Base-by-base conservation (phyloP, 2,113 vertebrate genomes). In the Eonycteris spelaea region DNA sequence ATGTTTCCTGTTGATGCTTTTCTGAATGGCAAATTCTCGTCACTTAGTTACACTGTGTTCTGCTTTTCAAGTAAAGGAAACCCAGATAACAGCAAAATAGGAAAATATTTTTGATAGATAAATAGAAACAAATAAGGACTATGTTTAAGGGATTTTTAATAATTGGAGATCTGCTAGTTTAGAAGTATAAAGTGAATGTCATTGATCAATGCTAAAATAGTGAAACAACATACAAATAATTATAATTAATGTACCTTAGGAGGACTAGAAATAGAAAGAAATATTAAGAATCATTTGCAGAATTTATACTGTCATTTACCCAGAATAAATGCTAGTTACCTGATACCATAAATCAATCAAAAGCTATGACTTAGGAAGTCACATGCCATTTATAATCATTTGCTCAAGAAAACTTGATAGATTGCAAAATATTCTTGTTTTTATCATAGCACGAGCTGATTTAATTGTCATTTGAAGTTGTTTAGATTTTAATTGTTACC, bases 1-100 rank as follows among this genome's bases (percentile, higher is more conserved):
- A 95, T 98, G 95, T 98, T 98, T 98, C 98, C 97, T 98, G 98
- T 98, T 98, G 98, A 98, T 98, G 94, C 65, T 97, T 98, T 96
- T 97, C 94, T 5, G 91, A 98, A 97, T 97, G 97, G 97, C 98
- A 97, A 94, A 97, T 97, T 97, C 93, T 92, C 96, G 98, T 98
- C 97, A 96, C 95, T 98, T 98, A 85, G 94, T 97, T 98, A 97
- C 98, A 94, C 96, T 95, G 95, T 98, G 97, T 98, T 98, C 97
- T 97, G 61, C 89, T 97, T 97, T 96, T 97, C 96, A 93, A 97
- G 87, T 92, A 97, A 96, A 97, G 95, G 97, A 98, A 98, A 96
- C 53, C 80, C 95, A 70, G 77, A 67, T 78, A 96, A 51, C 45
- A 92, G 88, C 95, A 97, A 94, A 97, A 91, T 89, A 90, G 95